Percentiles rank a stretch among this genome's conserved stretches.
Evolutionary conservation across 2,113 vertebrate species (phyloP).

Genomic region (Mellivora capensis): DNA sequence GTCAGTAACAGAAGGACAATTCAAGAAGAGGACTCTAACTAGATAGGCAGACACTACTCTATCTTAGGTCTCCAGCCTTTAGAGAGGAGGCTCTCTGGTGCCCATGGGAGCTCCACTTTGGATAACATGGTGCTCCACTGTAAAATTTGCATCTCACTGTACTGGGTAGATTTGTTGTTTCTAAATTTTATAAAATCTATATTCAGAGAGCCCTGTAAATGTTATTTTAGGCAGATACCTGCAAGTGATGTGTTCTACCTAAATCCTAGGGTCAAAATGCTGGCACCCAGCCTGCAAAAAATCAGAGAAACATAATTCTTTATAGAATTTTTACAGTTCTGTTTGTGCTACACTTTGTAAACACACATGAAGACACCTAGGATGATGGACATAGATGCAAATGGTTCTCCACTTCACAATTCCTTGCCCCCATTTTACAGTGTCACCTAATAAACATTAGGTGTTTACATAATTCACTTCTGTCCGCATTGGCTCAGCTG

Average conservation of each 20-base stretch:
- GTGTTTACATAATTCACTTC: background rate
- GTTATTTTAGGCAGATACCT: background rate
- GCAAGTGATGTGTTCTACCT: background rate
- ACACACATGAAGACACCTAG: background rate
- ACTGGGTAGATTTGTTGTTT: background rate
- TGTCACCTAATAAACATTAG: background rate
- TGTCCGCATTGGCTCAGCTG: too few relatives aligned
- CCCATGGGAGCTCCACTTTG: too few relatives aligned
- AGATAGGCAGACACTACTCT: accelerated
- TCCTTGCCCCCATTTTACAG: background rate
- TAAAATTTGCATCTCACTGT: background rate
- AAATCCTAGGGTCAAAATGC: background rate
- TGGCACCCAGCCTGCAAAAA: background rate
- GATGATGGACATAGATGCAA: background rate
- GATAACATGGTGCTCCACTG: too few relatives aligned
- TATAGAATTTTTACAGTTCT: background rate
- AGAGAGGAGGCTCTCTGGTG: background rate
- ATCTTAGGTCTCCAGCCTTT: too few relatives aligned
- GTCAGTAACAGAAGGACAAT: background rate
- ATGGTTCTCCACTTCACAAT: background rate
- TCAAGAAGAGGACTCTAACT: too few relatives aligned
- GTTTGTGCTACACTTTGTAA: background rate
- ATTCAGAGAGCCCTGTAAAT: background rate
- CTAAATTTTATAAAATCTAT: background rate
- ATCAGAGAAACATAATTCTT: background rate